Percentiles rank a stretch among this genome's conserved stretches.
Conservation (phyloP, 2,888 invertebrate species). For the Tetanocera ferruginea region DNA sequence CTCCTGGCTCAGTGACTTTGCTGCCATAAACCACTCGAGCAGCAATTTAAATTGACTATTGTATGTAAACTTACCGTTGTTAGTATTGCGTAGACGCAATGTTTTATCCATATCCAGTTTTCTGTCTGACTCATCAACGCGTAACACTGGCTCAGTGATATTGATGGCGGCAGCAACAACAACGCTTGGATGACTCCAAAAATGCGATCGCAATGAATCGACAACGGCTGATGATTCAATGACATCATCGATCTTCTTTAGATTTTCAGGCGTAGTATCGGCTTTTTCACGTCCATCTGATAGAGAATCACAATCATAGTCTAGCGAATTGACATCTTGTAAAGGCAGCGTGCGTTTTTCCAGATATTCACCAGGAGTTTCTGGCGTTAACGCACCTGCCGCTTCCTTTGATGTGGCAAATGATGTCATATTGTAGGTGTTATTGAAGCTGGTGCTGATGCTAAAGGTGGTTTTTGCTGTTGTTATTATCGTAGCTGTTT, state of each 20-base stretch:
- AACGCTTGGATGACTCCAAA: constrained; percentile 18
- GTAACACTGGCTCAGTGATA: constrained; percentile 8
- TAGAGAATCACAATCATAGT: constrained; percentile 52
- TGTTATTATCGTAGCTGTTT: neutral
- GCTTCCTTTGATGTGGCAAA: constrained; percentile 48
- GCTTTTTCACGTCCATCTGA: constrained; percentile 68
- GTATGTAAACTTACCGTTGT: constrained; percentile 19
- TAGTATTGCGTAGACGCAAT: neutral
- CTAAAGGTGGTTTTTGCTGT: neutral
- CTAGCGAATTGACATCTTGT: constrained; percentile 6
- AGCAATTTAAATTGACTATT: neutral
- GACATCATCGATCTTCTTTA: constrained; percentile 69
- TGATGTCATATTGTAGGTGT: constrained; percentile 50
- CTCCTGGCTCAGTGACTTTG: too few species aligned
- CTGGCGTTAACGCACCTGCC: constrained; percentile 36
- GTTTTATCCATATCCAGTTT: constrained; percentile 26
- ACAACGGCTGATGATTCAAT: constrained; percentile 52
- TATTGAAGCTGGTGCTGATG: neutral
- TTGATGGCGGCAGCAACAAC: constrained; percentile 11
- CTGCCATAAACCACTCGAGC: too few species aligned
- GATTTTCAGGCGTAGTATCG: constrained; percentile 68
- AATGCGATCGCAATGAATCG: constrained; percentile 30
- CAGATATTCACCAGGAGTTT: constrained; percentile 33
- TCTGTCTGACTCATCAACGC: constrained; percentile 26
- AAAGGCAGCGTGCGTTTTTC: constrained; percentile 30